Conservation (phyloP, 2,888 invertebrate genomes). For the Copidosoma aretas region DNA sequence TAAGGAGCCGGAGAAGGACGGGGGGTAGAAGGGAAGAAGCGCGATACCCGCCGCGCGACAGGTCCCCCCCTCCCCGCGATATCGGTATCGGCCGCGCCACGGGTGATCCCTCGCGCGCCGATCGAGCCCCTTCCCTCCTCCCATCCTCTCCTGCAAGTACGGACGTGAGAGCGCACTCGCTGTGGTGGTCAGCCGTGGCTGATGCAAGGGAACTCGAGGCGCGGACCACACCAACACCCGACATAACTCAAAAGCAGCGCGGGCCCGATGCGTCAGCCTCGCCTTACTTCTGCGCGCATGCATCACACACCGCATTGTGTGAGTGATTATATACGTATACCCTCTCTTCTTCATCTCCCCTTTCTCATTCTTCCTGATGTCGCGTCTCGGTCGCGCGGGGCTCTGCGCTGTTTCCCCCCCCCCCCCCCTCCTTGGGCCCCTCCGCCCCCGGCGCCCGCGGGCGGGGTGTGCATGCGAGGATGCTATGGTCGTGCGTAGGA, state of each 20-base stretch:
- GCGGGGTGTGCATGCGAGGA: too few species aligned
- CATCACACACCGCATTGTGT: conserved; percentile 49
- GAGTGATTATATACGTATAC: too few species aligned
- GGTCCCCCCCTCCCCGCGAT: conserved; percentile 33
- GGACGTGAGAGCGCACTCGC: conserved; percentile 34
- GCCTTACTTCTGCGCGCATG: too few species aligned
- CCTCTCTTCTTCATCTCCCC: conserved; percentile 49
- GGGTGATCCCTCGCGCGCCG: conserved; percentile 30
- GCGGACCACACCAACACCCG: conserved; percentile 48
- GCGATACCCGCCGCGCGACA: conserved; percentile 21
- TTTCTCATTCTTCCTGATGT: conserved; percentile 20
- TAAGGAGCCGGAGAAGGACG: background rate
- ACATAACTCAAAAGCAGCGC: conserved; percentile 53
- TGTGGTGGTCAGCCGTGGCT: too few species aligned
- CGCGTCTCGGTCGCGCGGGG: too few species aligned
- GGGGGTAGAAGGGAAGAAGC: conserved; percentile 1
- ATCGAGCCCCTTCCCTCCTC: background rate
- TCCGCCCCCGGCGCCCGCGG: conserved; percentile 26
- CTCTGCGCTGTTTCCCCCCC: too few species aligned
- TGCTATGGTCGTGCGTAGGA: conserved; percentile 59
- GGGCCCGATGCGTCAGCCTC: conserved; percentile 46
- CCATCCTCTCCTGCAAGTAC: conserved; percentile 30
- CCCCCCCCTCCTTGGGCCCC: background rate
- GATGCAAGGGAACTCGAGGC: conserved; percentile 44
- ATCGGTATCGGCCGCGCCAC: conserved; percentile 28